Percentiles rank a stretch among this genome's conserved stretches.
Evolutionary conservation across 2,113 vertebrate species (phyloP).

Genomic region (Ophthalmolycus amberensis): DNA sequence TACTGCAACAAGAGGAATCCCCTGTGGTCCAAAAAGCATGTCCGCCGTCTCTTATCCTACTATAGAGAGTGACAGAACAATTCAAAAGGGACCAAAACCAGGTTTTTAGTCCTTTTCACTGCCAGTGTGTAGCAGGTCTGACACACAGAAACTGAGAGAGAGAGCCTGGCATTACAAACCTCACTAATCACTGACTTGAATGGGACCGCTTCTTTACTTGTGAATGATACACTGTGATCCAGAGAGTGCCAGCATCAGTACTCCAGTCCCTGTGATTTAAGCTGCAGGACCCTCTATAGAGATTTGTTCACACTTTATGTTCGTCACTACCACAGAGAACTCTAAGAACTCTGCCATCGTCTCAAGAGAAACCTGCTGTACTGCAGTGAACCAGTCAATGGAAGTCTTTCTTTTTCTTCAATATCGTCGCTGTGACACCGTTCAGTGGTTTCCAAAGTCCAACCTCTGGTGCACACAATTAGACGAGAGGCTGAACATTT

Average conservation of each 20-base stretch:
- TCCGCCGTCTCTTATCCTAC: not conserved
- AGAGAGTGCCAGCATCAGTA: not conserved
- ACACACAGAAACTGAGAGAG: no score
- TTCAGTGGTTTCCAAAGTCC: no score
- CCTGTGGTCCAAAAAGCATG: not conserved
- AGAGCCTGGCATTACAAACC: not conserved
- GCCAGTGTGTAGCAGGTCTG: no score
- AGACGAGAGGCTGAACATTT: no score
- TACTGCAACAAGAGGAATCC: not conserved
- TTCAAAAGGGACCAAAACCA: not conserved
- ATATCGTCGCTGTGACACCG: no score
- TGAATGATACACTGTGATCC: not conserved
- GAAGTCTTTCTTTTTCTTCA: not conserved
- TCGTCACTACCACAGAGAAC: not conserved
- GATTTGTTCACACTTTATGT: not conserved
- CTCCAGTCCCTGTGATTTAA: not conserved
- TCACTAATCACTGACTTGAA: not conserved
- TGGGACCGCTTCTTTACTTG: not conserved
- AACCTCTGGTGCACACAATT: no score
- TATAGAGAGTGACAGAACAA: not conserved
- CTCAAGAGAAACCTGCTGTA: not conserved
- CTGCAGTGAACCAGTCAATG: not conserved
- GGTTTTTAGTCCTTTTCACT: no score
- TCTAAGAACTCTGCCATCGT: not conserved
- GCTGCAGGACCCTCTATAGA: not conserved